Evolutionary conservation across 2,113 vertebrate species (phyloP).

Genomic region (Paracanthobrama guichenoti): DNA sequence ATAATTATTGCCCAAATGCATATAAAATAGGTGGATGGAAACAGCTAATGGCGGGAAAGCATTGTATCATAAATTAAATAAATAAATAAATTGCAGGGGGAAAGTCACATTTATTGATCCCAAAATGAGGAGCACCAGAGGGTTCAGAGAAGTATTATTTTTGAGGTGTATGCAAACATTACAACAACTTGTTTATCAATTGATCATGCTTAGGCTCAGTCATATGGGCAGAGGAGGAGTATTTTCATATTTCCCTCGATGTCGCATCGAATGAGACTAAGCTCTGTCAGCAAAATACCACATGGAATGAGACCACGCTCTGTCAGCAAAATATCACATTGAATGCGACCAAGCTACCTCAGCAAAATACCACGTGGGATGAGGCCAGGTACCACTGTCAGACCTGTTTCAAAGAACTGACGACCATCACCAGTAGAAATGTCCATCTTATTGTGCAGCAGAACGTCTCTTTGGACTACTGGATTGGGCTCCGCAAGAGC

Average conservation of each 20-base stretch:
- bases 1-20: too few species aligned
- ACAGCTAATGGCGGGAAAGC: too few species aligned
- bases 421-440: constrained; percentile 63
- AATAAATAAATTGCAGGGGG: too few species aligned
- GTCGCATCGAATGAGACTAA: constrained; percentile 61
- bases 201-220: not conserved
- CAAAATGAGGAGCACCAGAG: not conserved
- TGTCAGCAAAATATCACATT: constrained; percentile 53
- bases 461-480: constrained; percentile 52
- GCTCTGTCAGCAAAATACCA: too few species aligned
- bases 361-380: constrained; percentile 55
- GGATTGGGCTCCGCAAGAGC: constrained; percentile 71
- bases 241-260: not conserved
- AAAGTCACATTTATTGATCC: not conserved
- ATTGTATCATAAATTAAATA: too few species aligned
- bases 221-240: constrained; percentile 50
- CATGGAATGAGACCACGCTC: constrained; percentile 63
- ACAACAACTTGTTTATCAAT: not conserved
- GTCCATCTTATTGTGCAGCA: not conserved
- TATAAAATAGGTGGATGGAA: too few species aligned
- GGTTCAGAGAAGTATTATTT: not conserved
- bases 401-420: constrained; percentile 69
- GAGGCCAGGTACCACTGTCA: constrained; percentile 60
- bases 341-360: constrained; percentile 44
- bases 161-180: not conserved